Conservation (phyloP, 2,113 vertebrate species). For the Miniopterus natalensis region DNA sequence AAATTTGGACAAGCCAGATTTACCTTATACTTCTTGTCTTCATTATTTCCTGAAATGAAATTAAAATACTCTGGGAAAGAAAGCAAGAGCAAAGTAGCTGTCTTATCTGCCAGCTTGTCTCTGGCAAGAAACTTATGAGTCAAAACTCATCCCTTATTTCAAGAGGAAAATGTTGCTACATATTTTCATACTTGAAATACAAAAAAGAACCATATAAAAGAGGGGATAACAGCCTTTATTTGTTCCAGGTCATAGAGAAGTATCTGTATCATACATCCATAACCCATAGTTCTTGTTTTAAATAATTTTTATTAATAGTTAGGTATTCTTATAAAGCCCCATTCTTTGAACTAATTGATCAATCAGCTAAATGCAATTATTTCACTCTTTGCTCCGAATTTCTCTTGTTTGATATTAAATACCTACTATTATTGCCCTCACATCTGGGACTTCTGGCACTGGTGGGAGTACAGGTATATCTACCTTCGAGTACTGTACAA, state of each 20-base stretch:
- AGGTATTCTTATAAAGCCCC: not conserved
- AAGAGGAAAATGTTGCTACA: not conserved
- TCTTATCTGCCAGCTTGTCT: not conserved
- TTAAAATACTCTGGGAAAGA: slow-evolving; percentile 7
- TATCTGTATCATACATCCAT: not conserved
- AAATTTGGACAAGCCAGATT: not conserved
- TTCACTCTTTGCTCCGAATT: slow-evolving; percentile 63
- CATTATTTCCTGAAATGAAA: slow-evolving; percentile 31
- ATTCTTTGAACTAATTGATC: not conserved
- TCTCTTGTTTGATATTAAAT: slow-evolving; percentile 73
- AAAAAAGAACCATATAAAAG: not conserved
- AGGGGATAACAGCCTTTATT: not conserved
- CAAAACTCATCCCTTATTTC: not conserved
- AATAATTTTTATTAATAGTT: not conserved
- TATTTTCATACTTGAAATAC: not conserved
- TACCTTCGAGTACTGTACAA: slow-evolving; percentile 71
- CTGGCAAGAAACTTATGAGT: not conserved
- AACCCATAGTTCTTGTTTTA: not conserved
- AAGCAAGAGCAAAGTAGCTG: not conserved
- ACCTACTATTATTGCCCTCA: slow-evolving; percentile 66
- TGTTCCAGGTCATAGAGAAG: not conserved
- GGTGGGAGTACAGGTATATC: slow-evolving; percentile 66
- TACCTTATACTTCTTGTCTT: not conserved
- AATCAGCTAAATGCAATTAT: slow-evolving; percentile 41
- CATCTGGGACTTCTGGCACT: slow-evolving; percentile 61